Evolutionary conservation across 2,797 vertebrate genomes (phyloP).

Genomic region (Phyllotis vaccarum): DNA sequence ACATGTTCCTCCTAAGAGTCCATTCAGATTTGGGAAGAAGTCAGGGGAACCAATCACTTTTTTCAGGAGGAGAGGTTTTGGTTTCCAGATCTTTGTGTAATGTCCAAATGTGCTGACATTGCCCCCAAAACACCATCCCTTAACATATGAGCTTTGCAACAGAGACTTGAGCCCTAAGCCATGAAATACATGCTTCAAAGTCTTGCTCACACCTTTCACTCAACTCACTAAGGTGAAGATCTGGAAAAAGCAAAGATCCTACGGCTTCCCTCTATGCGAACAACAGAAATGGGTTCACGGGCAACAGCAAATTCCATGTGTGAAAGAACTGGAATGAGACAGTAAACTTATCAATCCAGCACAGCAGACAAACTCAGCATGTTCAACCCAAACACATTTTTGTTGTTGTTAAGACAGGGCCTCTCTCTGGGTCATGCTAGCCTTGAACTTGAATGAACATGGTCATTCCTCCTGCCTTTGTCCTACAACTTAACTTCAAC

Average conservation of each 20-base stretch:
- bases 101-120: slow-evolving; percentile 36
- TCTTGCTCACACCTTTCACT: background rate
- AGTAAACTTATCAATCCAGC: slow-evolving; percentile 24
- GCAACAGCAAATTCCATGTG: background rate
- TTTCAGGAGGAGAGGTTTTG: background rate
- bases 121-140: background rate
- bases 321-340: slow-evolving; percentile 11
- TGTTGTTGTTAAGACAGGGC: background rate
- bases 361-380: slow-evolving; percentile 7
- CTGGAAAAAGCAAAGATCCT: slow-evolving; percentile 50
- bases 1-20: background rate
- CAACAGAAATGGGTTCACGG: background rate
- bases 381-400: slow-evolving; percentile 10
- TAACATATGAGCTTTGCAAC: background rate
- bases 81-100: slow-evolving; percentile 56
- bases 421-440: background rate
- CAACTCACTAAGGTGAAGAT: background rate
- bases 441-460: background rate
- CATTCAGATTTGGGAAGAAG: background rate
- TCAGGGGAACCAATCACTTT: background rate
- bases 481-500: background rate
- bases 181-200: background rate
- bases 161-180: background rate
- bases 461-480: background rate
- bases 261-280: background rate